phyloP scores from a whole-genome alignment of 2,797 vertebrate genomes.

The Lithobates pipiens region DNA sequence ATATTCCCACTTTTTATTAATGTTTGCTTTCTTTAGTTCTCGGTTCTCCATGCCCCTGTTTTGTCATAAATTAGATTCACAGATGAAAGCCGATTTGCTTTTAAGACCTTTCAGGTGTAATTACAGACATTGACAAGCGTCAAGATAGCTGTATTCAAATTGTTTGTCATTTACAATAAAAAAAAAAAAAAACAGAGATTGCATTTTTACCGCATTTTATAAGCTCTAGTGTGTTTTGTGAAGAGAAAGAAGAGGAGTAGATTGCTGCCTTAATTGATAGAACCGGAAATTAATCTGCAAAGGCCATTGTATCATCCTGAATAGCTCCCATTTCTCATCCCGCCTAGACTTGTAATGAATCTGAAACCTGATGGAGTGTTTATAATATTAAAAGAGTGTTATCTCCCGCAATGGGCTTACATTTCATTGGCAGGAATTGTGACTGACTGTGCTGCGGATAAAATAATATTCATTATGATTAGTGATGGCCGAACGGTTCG shows the following conservation, averaged over 20 bases:
- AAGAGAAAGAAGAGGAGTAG: slow-evolving; percentile 2
- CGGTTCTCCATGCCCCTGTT: background rate
- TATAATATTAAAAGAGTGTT: slow-evolving; percentile 30
- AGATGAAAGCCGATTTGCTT: slow-evolving; percentile 30
- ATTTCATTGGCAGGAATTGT: background rate
- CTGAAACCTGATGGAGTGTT: slow-evolving; percentile 17
- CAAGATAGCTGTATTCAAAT: background rate
- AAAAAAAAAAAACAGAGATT: slow-evolving; percentile 8
- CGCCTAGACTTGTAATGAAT: slow-evolving; percentile 18
- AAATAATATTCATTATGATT: slow-evolving; percentile 32
- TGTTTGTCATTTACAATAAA: slow-evolving; percentile 15
- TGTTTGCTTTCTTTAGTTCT: background rate
- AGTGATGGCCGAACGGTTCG: no score
- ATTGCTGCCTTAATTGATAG: slow-evolving; percentile 37
- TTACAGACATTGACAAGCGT: slow-evolving; percentile 25
- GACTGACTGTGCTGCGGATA: background rate
- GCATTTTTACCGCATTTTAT: background rate
- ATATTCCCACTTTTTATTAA: no score
- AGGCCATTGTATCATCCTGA: slow-evolving; percentile 21
- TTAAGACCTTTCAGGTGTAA: slow-evolving; percentile 25
- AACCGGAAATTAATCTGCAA: slow-evolving; percentile 35
- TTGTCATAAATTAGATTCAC: background rate
- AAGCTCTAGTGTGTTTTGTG: background rate
- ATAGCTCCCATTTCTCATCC: slow-evolving; percentile 26
- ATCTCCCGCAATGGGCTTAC: slow-evolving; percentile 17